Percentiles rank a stretch among this genome's conserved stretches.
These are phyloP conservation scores for Rhimphoctona megacephalus DNA, from an alignment of 2,888 invertebrate genomes.

Conservation along the genomic window DNA sequence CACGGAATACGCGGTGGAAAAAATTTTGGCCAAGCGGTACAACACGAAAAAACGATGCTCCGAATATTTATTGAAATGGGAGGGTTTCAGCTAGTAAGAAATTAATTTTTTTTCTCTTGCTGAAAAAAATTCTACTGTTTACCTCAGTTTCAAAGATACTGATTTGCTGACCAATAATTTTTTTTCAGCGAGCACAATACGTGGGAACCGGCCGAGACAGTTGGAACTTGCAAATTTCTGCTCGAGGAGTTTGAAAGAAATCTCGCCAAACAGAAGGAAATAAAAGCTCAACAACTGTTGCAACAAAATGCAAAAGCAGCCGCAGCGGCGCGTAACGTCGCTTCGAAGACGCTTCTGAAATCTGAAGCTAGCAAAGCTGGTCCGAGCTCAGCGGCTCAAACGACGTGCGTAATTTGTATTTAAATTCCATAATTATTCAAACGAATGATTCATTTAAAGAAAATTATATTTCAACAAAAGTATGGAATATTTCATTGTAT, in stretches of 20 bases:
- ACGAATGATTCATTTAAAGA: background rate
- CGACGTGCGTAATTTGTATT: constrained; percentile 74
- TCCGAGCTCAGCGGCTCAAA: constrained; percentile 81
- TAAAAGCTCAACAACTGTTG: constrained; percentile 79
- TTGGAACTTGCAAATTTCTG: constrained; percentile 91
- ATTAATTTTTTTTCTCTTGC: background rate
- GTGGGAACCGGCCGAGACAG: constrained; percentile 93
- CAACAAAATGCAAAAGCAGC: constrained; percentile 65
- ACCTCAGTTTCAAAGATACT: background rate
- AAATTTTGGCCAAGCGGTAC: constrained; percentile 93
- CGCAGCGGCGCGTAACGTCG: constrained; percentile 49
- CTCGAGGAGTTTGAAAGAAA: constrained; percentile 93
- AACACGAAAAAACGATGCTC: constrained; percentile 91
- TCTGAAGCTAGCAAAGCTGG: constrained; percentile 80
- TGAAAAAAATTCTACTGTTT: background rate
- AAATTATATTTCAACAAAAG: background rate
- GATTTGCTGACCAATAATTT: background rate
- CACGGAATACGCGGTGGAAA: constrained; percentile 92
- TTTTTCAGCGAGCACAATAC: constrained; percentile 90
- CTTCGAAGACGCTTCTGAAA: constrained; percentile 79
- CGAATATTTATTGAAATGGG: constrained; percentile 95
- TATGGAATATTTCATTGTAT: no score
- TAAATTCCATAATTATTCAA: background rate
- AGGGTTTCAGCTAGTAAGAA: constrained; percentile 90
- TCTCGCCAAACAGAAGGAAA: constrained; percentile 90